These are phyloP conservation scores for Rhynchomys soricoides DNA, from an alignment of 2,113 vertebrate species.

Conservation along the genomic window DNA sequence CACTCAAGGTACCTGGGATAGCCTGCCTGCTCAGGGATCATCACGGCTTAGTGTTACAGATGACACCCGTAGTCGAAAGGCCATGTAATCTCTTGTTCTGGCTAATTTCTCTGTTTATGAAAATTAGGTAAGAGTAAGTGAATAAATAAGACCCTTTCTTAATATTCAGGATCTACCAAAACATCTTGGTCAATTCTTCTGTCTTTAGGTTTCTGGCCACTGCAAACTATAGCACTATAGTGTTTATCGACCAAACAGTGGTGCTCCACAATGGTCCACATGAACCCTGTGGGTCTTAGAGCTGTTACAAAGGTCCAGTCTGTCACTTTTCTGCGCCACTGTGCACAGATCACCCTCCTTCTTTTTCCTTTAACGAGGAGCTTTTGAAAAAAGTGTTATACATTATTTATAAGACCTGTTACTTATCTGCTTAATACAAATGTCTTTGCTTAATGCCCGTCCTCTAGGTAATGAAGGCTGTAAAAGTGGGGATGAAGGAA, in stretches of 20 bases:
- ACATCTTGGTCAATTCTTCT: conserved; percentile 4
- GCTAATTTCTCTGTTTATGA: conserved; percentile 24
- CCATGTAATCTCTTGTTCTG: background rate
- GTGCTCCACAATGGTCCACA: conserved; percentile 53
- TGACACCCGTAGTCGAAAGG: background rate
- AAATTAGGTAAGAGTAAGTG: conserved; percentile 31
- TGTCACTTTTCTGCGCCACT: conserved; percentile 61
- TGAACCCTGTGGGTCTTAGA: background rate
- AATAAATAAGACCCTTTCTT: background rate
- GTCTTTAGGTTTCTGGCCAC: background rate
- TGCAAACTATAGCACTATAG: background rate
- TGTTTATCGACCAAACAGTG: background rate
- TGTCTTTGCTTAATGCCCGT: conserved; percentile 80
- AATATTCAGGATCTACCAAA: background rate
- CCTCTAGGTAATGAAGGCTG: conserved; percentile 90
- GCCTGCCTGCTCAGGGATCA: background rate
- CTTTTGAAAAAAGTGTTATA: conserved; percentile 60
- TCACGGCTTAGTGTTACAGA: background rate
- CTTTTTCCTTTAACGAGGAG: conserved; percentile 67
- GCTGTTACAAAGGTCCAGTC: conserved; percentile 52
- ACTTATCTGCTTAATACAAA: conserved; percentile 69
- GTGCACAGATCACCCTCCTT: background rate
- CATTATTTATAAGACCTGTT: conserved; percentile 73
- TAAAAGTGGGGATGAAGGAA: conserved; percentile 89
- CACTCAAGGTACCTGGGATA: background rate